phyloP scores from a whole-genome alignment of 2,113 vertebrate genomes.

The Lophura nycthemera region DNA sequence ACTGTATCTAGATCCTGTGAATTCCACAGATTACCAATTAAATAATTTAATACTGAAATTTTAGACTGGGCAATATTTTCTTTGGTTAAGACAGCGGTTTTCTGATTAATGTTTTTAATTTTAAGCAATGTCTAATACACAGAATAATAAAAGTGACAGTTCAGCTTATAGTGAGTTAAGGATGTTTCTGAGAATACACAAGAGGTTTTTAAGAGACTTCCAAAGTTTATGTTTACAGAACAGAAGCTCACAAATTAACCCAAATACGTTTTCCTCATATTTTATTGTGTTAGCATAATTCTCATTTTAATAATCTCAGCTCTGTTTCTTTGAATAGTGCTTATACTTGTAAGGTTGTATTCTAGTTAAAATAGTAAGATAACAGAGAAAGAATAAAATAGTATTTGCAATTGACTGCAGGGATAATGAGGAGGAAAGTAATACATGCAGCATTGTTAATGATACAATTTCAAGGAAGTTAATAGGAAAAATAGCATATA shows the following conservation, averaged over 20 bases:
- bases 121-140: slow-evolving; percentile 78
- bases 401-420: slow-evolving; percentile 9
- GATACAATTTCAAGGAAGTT: neutral
- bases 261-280: slow-evolving; percentile 67
- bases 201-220: slow-evolving; percentile 69
- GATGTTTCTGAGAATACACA: slow-evolving; percentile 74
- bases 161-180: slow-evolving; percentile 80
- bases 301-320: slow-evolving; percentile 43
- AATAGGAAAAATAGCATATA: neutral
- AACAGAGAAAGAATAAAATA: neutral
- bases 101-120: slow-evolving; percentile 89
- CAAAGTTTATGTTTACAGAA: slow-evolving; percentile 71
- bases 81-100: slow-evolving; percentile 77
- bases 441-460: neutral
- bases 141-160: slow-evolving; percentile 83
- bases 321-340: slow-evolving; percentile 17
- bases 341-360: neutral
- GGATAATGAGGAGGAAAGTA: neutral
- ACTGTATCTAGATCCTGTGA: neutral
- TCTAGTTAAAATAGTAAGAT: slow-evolving; percentile 25
- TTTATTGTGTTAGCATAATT: slow-evolving; percentile 40
- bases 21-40: slow-evolving; percentile 42
- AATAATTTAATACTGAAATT: slow-evolving; percentile 82
- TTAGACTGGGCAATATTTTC: slow-evolving; percentile 77
- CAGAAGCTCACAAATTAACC: slow-evolving; percentile 69